A percentile compares a stretch with the other conserved stretches of the same genome.
phyloP scores from a whole-genome alignment of 2,113 vertebrate species.

The Mystacornis crossleyi region DNA sequence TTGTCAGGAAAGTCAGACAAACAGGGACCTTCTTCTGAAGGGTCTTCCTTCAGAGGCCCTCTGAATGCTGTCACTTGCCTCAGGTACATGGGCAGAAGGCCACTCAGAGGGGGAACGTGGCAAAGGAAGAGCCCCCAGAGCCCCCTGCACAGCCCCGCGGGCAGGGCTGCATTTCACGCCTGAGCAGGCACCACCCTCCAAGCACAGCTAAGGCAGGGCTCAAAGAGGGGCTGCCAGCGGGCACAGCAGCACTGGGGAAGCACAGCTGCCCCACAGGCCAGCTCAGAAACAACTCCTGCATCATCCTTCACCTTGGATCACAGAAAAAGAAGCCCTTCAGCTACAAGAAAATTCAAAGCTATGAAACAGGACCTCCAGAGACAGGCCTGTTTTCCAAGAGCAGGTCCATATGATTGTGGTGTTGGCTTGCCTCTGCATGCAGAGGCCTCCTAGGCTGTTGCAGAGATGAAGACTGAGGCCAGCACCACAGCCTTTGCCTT shows the following conservation, averaged over 20 bases:
- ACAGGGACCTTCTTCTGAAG: not conserved
- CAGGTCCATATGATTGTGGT: rapidly evolving
- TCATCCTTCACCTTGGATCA: not conserved
- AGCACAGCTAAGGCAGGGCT: not conserved
- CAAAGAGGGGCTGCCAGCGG: not conserved
- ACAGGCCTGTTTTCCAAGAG: not conserved
- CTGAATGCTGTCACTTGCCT: not conserved
- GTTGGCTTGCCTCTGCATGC: not conserved
- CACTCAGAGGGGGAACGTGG: rapidly evolving
- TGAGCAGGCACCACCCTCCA: not conserved
- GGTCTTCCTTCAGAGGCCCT: not conserved
- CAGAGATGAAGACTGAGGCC: not conserved
- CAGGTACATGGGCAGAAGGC: rapidly evolving
- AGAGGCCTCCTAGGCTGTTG: not conserved
- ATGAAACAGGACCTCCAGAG: not conserved
- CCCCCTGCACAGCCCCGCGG: rapidly evolving
- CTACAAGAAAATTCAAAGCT: not conserved
- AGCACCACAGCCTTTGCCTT: not conserved
- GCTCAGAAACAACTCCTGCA: not conserved
- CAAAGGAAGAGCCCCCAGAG: rapidly evolving
- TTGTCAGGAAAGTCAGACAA: conserved; percentile 53
- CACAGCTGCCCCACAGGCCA: not conserved
- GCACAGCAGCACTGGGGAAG: no score
- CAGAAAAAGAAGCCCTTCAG: not conserved
- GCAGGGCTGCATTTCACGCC: not conserved